These are phyloP conservation scores for Emydoidea blandingii DNA, from an alignment of 2,797 vertebrate genomes.

Conservation along the genomic window DNA sequence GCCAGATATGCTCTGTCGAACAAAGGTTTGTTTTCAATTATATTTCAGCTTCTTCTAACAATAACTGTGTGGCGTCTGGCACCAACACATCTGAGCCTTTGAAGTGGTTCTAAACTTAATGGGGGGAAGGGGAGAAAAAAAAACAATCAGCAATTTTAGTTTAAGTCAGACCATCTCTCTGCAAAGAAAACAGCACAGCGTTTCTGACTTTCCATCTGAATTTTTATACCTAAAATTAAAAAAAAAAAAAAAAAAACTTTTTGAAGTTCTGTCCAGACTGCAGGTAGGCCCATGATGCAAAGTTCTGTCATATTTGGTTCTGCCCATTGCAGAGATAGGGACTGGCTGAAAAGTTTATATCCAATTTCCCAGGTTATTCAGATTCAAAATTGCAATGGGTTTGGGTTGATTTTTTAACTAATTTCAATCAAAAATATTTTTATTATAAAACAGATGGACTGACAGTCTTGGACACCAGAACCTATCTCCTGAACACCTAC, in stretches of 20 bases:
- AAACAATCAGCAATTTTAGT: constrained; percentile 48
- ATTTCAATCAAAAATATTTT: no score
- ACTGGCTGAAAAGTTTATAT: background rate
- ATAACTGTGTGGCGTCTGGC: constrained; percentile 80
- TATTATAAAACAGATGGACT: background rate
- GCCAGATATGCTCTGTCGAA: constrained; percentile 63
- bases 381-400: background rate
- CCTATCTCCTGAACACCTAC: background rate
- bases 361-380: background rate
- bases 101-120: constrained; percentile 79
- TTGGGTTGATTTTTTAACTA: background rate
- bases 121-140: background rate
- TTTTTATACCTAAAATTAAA: background rate
- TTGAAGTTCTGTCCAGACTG: background rate
- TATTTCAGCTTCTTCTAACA: constrained; percentile 83
- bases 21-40: constrained; percentile 85
- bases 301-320: background rate
- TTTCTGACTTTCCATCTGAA: background rate
- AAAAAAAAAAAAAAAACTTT: background rate
- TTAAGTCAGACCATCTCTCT: constrained; percentile 36
- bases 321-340: background rate
- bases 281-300: background rate
- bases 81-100: constrained; percentile 83
- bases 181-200: background rate
- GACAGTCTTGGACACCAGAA: background rate